Conservation (phyloP, 2,888 invertebrate genomes). For the Cerastoderma edule region DNA sequence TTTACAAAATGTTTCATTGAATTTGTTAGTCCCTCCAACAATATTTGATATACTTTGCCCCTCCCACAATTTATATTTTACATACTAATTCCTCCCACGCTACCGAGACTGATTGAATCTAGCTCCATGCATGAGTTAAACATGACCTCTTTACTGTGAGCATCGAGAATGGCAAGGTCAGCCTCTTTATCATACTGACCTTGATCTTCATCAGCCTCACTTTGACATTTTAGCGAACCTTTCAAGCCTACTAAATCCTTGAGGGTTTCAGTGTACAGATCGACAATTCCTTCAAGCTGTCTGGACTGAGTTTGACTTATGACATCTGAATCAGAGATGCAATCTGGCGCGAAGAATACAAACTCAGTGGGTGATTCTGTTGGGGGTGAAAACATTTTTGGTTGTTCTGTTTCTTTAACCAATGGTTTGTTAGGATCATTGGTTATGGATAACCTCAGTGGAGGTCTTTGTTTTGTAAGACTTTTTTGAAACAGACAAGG, state of each 20-base stretch:
- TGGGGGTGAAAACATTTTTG: conserved; percentile 19
- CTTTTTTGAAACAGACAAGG: not conserved
- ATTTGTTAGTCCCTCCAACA: no score
- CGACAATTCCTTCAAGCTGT: conserved; percentile 50
- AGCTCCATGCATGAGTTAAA: conserved; percentile 8
- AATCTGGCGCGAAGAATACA: conserved; percentile 50
- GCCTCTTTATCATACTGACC: conserved; percentile 31
- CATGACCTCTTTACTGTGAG: conserved; percentile 35
- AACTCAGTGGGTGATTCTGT: conserved; percentile 42
- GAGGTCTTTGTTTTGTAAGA: conserved; percentile 9
- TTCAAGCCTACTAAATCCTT: not conserved
- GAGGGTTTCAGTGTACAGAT: conserved; percentile 29
- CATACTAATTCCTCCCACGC: conserved; percentile 39
- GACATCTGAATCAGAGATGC: conserved; percentile 40
- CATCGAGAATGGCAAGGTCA: conserved; percentile 33
- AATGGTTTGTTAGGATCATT: no score
- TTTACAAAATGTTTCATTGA: no score
- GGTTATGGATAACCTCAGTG: not conserved
- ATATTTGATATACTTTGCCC: no score
- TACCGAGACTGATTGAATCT: conserved; percentile 16
- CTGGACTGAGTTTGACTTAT: conserved; percentile 41
- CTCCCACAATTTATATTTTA: no score
- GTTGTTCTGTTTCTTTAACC: no score
- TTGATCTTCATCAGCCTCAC: conserved; percentile 4
- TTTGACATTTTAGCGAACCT: not conserved